Evolutionary conservation across 2,888 invertebrate genomes (phyloP), one percentile per base, ranked within the genome.

Genomic region (Epistrophe grossulariae): DNA sequence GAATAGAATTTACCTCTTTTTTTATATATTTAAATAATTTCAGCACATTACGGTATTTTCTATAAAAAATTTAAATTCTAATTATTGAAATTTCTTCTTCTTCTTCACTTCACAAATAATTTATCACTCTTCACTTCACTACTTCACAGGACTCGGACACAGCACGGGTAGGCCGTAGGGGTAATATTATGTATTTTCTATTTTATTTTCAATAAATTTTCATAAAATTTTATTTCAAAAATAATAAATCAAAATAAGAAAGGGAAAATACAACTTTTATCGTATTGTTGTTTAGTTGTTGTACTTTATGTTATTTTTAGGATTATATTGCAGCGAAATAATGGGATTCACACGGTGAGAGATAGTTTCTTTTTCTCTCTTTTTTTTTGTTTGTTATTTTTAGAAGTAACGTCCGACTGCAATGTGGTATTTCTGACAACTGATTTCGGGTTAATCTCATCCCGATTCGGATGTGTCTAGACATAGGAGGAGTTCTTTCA

Each of bases 251-350:
- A 28, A 4, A 52, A 57, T n/a, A 1, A 17, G 43, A 45, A 15
- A 17, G 64, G 57, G 17, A 45, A 68, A 73, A 68, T 40, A 45
- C 43, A 62, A 45, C 15, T 59, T 73, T 50, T 74, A n/a, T 3
- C 24, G 24, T 24, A 24, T n/a, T 50, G 48, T 31, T 31, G 35
- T 62, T 72, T 3, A 15, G 77, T 77, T 68, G 77, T 77, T 84
- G 80, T 84, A 77, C 57, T 55, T 77, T 70, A 57, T 78, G 77
- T 81, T 85, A 85, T 84, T 85, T 85, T 70, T 85, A 81, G 81
- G 85, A 74, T 77, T 31, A 55, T 15, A 48, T 62, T 78, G 64
- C 70, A 85, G 78, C 15, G 77, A 60, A 24, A 62, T 43, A 6
- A 28, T 80, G 68, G 60, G 76, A 60, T 66, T 71, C 78, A 70